Evolutionary conservation across 64 coral and sea anemone genomes (phyloP), one percentile per base, ranked within the genome.

Genomic region (Cladopsammia gracilis): DNA sequence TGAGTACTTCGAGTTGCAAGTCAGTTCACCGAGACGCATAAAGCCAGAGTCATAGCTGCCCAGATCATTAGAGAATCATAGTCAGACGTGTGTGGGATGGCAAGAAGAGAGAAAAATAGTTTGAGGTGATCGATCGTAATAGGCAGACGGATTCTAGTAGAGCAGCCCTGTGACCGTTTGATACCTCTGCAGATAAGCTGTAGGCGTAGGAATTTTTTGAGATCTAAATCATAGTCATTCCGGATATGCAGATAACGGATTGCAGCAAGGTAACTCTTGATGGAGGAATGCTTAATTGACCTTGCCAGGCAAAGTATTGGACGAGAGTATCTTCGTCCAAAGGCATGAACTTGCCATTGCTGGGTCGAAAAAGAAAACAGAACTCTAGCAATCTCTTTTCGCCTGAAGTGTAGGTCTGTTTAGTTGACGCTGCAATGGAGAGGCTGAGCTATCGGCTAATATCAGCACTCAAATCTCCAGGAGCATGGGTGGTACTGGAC

Each of bases 261-360:
- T 49, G 82, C 82, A 0, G 43, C 60, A 2, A 83, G 23, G 57
- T 83, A 83, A 4, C 24, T 13, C 15, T 66, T 61, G 9, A 62
- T 83, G 1, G 60, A 49, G 12, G 45, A 65, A 25, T 85, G 62
- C 48, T 85, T 85, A 6, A 85, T 26, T 19, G 61, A 70, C n/a
- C 18, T 20, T 8, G 59, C 82, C 1, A 85, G 62, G 25, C 66
- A 48, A 48, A 60, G 68, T 50, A 68, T 16, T 48, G 8, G 0
- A 68, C 34, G 6, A 69, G 12, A 47, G 62, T 48, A 15, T 49
- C 62, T 6, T 83, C 79, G 20, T 50, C 18, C 2, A 25, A 4
- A 34, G 79, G 79, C 11, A 83, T 13, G 2, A 19, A 23, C 8
- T 5, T 0, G 3, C 1, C 7, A 62, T 68, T 20, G 14, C 23